Base-by-base conservation (phyloP, 2,797 vertebrate genomes). In the Chaunax sp. region DNA sequence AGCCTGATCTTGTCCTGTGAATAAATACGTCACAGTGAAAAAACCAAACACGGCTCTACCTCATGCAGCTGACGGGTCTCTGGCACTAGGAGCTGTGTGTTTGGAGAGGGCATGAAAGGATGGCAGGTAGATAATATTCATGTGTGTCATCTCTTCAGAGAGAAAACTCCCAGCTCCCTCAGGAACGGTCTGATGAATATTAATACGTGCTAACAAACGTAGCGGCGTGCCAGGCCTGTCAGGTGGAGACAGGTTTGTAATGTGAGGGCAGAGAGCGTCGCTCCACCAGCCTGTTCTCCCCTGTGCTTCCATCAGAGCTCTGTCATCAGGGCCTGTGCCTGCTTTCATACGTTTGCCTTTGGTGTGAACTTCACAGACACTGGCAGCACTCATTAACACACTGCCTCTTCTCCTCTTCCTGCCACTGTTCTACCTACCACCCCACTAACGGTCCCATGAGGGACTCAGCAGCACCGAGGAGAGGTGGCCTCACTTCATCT, bases 161-260 rank as follows among this genome's bases (percentile, higher is more conserved):
- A 74, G 72, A 72, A 60, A 61, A 54, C 61, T 57, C 60, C 0
- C 64, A 19, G 33, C 74, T 84, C 83, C 86, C 87, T 50, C 56
- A 54, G 85, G 89, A 88, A 45, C 71, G 8, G 73, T 67, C 75
- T 77, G 85, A 91, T 91, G 89, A 90, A 92, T 91, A 92, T 93
- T 91, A 88, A 92, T 89, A 69, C 15, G 69, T 52, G 82, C 60
- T 81, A 86, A 90, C 84, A 85, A 82, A 85, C 77, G 81, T 23
- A 64, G 82, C 58, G 15, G 75, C 38, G 50, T 75, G 78, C 78
- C 77, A 81, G 71, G 74, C 75, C 69, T 85, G 89, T 87, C 85
- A 89, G 88, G 84, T 80, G 62, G 71, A 90, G 88, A 89, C 83
- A 77, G 78, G 69, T 71, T 78, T 61, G 75, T 72, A 46, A 77